Conservation (phyloP, 2,113 vertebrate genomes). For the Bostrychus sinensis region DNA sequence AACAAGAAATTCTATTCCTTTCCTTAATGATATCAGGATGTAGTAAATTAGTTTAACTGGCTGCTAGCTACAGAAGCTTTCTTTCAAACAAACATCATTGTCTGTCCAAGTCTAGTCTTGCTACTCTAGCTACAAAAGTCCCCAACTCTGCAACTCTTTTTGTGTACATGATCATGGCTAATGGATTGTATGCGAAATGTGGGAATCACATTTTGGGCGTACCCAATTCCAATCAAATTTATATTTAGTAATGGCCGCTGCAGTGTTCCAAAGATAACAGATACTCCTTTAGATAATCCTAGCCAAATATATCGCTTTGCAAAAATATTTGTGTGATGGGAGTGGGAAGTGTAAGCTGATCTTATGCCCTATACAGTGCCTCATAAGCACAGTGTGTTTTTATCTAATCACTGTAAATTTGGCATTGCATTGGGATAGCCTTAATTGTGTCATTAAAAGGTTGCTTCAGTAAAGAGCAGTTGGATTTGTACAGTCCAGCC, state of each 20-base stretch:
- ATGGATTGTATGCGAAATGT: background rate
- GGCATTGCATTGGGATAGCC: background rate
- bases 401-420: background rate
- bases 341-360: background rate
- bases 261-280: background rate
- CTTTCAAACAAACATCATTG: too few species aligned
- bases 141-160: background rate
- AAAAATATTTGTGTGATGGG: background rate
- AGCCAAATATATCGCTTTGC: background rate
- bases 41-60: too few species aligned
- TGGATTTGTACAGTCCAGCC: conserved; percentile 20
- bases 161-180: background rate
- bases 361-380: background rate
- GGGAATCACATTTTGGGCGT: background rate
- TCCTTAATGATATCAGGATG: too few species aligned
- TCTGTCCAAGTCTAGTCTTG: too few species aligned
- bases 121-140: too few species aligned
- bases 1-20: too few species aligned
- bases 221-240: background rate
- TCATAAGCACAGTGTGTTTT: too few species aligned
- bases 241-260: background rate
- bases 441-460: conserved; percentile 25
- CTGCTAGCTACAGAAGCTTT: too few species aligned
- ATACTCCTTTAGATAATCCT: background rate
- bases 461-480: conserved; percentile 18